A percentile compares a stretch with the other conserved stretches of the same genome.
Conservation (phyloP, 2,113 vertebrate species). For the Pseudois nayaur region DNA sequence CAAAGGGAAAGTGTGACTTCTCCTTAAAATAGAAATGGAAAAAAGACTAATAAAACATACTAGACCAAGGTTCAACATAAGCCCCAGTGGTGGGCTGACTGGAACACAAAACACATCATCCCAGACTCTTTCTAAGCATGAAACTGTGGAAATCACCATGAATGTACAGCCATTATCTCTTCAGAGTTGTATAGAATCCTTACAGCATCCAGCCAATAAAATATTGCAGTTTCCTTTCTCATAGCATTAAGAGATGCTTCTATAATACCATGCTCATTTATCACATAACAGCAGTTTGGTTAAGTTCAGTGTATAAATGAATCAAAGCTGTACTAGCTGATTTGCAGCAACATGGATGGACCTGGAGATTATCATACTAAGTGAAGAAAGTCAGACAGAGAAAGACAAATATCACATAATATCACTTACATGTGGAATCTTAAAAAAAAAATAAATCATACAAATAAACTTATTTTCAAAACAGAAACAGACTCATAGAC, state of each 20-base stretch:
- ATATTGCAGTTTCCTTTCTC: neutral
- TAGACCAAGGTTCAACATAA: neutral
- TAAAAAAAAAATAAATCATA: neutral
- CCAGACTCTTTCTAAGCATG: neutral
- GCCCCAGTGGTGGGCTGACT: neutral
- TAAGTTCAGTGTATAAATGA: neutral
- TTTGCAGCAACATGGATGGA: neutral
- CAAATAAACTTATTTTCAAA: neutral
- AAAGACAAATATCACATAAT: neutral
- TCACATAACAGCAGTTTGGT: neutral
- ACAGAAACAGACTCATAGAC: neutral
- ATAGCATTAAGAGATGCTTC: neutral
- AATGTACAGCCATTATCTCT: neutral
- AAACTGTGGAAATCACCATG: neutral
- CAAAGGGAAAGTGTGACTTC: neutral
- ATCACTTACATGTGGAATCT: neutral
- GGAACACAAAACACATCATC: neutral
- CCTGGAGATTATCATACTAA: neutral
- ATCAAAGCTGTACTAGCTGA: neutral
- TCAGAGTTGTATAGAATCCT: neutral
- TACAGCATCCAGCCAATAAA: neutral
- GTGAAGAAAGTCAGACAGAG: neutral
- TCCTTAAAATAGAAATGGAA: conserved; percentile 14
- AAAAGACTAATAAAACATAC: neutral
- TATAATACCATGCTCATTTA: neutral